Conservation (phyloP, 2,888 invertebrate genomes). For the Beris chalybata region DNA sequence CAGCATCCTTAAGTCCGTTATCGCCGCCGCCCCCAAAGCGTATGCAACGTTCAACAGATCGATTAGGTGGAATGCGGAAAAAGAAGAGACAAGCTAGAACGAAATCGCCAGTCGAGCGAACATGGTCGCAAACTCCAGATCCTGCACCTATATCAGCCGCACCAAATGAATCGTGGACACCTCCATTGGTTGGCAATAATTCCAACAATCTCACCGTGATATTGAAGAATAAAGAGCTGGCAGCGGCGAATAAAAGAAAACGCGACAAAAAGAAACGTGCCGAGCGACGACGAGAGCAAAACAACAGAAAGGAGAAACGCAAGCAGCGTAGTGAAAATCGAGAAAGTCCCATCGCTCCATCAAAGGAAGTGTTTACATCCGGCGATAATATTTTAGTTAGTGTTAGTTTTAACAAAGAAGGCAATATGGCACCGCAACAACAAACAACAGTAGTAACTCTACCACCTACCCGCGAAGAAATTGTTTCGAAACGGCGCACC, state of each 20-base stretch:
- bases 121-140: constrained; percentile 59
- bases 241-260: constrained; percentile 47
- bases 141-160: constrained; percentile 44
- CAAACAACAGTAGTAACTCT: constrained; percentile 55
- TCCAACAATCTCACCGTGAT: constrained; percentile 64
- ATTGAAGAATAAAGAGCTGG: constrained; percentile 60
- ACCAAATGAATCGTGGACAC: constrained; percentile 63
- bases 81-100: constrained; percentile 39
- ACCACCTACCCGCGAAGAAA: constrained; percentile 52
- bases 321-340: constrained; percentile 47
- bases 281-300: constrained; percentile 58
- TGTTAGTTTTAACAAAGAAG: constrained; percentile 81
- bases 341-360: constrained; percentile 60
- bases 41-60: constrained; percentile 41
- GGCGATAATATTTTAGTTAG: constrained; percentile 92
- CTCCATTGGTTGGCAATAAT: constrained; percentile 58
- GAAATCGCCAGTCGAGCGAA: constrained; percentile 45
- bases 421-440: constrained; percentile 44
- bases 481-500: constrained; percentile 45
- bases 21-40: constrained; percentile 27
- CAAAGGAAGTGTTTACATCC: constrained; percentile 89
- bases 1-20: constrained; percentile 33
- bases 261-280: constrained; percentile 53
- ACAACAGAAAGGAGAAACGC: constrained; percentile 56
- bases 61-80: constrained; percentile 45